Evolutionary conservation across 2,113 vertebrate genomes (phyloP).

Genomic region (Sporophila hypoxantha): DNA sequence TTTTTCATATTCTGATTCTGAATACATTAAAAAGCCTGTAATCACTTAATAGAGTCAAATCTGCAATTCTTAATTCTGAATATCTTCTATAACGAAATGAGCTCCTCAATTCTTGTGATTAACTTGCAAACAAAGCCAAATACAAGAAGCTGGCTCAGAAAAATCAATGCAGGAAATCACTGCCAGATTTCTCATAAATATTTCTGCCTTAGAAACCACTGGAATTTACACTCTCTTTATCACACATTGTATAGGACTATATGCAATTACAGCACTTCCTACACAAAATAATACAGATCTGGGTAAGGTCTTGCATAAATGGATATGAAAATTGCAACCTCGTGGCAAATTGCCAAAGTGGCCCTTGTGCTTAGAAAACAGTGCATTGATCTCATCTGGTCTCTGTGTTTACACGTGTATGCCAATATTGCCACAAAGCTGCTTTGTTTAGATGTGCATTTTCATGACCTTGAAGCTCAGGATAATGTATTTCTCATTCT

Average conservation of each 20-base stretch:
- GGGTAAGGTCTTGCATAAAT: neutral
- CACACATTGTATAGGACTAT: neutral
- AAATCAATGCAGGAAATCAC: conserved; percentile 23
- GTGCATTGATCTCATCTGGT: neutral
- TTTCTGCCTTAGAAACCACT: conserved; percentile 26
- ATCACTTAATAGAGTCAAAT: conserved; percentile 48
- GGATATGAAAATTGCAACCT: neutral
- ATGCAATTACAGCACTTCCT: neutral
- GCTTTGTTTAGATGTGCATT: neutral
- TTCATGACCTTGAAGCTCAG: conserved; percentile 42
- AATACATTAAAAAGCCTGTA: conserved; percentile 49
- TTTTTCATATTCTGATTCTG: conserved; percentile 23
- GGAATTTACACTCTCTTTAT: conserved; percentile 20
- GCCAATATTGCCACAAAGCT: neutral
- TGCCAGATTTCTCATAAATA: conserved; percentile 34
- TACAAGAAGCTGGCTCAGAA: conserved; percentile 35
- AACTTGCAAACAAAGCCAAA: conserved; percentile 42
- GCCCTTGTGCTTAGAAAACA: neutral
- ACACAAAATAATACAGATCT: neutral
- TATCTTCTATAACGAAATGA: conserved; percentile 6
- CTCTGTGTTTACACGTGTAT: neutral
- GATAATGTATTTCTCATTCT: conserved; percentile 40
- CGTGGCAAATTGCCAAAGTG: neutral
- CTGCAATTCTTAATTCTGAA: conserved; percentile 34
- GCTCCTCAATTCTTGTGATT: conserved; percentile 19